phyloP scores from a whole-genome alignment of 2,888 invertebrate species.

The Zonitis immaculata region DNA sequence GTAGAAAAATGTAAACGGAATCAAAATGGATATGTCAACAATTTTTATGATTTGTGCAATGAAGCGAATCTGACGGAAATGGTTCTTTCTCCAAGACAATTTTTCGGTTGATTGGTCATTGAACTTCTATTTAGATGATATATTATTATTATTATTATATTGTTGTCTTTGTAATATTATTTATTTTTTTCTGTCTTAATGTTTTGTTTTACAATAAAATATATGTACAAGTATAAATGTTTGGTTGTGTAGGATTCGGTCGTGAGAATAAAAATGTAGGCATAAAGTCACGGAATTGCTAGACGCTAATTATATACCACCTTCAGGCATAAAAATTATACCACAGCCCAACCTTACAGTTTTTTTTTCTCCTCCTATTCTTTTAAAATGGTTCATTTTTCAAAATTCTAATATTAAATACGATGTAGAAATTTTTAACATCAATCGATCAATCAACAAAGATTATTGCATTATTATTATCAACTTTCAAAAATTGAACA shows the following conservation, averaged over 20 bases:
- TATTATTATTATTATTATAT: neutral
- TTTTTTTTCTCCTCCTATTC: too few species aligned
- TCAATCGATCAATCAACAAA: too few species aligned
- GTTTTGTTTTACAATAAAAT: neutral
- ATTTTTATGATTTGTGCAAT: neutral
- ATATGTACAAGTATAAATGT: too few species aligned
- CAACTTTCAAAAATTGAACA: too few species aligned
- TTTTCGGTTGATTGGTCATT: neutral
- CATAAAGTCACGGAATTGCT: conserved; percentile 20
- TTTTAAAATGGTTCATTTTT: conserved; percentile 3
- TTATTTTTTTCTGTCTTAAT: neutral
- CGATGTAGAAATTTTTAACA: too few species aligned
- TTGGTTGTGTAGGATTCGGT: neutral
- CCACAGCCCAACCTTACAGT: conserved; percentile 9
- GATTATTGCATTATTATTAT: too few species aligned
- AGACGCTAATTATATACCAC: conserved; percentile 17
- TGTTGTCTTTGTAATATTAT: neutral
- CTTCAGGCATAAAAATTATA: conserved; percentile 17
- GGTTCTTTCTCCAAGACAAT: neutral
- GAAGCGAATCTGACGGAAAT: neutral
- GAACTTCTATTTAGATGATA: neutral
- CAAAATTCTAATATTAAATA: neutral
- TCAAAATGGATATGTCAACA: neutral
- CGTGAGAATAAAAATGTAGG: conserved; percentile 12
- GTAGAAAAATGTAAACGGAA: too few species aligned